phyloP scores from a whole-genome alignment of 1,140 invertebrate species.

The Drosophila athabasca region DNA sequence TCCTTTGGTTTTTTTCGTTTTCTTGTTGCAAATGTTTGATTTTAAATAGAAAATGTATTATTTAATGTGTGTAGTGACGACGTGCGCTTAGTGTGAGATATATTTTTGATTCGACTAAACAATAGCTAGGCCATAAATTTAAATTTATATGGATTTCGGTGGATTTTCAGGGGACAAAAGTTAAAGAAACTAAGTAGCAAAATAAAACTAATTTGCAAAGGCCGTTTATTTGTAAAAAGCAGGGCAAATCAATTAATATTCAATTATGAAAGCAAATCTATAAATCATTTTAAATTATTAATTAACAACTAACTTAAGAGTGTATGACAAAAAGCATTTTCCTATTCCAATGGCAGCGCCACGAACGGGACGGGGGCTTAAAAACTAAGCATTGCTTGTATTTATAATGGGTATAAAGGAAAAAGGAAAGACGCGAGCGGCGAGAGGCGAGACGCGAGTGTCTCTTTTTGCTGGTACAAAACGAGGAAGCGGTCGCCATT shows the following conservation, averaged over 20 bases:
- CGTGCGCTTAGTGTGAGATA: slow-evolving; percentile 32
- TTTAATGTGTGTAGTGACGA: slow-evolving; percentile 7
- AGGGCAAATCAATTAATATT: slow-evolving; percentile 37
- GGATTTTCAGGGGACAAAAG: slow-evolving; percentile 62
- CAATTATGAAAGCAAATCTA: slow-evolving; percentile 49
- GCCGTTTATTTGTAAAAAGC: slow-evolving; percentile 63
- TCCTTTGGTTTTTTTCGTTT: slow-evolving; percentile 46
- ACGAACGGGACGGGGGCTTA: slow-evolving; percentile 49
- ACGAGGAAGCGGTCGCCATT: slow-evolving; percentile 71
- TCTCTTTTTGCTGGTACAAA: slow-evolving; percentile 42
- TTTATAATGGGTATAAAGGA: background rate
- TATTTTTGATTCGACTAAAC: slow-evolving; percentile 27
- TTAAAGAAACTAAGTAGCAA: slow-evolving; percentile 18
- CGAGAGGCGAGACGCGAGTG: slow-evolving; percentile 3
- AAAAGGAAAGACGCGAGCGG: slow-evolving; percentile 12
- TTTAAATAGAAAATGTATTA: slow-evolving; percentile 41
- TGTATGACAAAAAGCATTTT: slow-evolving; percentile 77
- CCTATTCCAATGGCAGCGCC: slow-evolving; percentile 62
- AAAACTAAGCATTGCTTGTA: slow-evolving; percentile 70
- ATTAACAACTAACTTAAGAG: slow-evolving; percentile 76
- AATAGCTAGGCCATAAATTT: slow-evolving; percentile 28
- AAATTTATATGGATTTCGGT: slow-evolving; percentile 57
- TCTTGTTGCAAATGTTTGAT: slow-evolving; percentile 24
- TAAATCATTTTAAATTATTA: slow-evolving; percentile 54
- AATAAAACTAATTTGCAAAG: slow-evolving; percentile 52